phyloP scores from a whole-genome alignment of 2,888 invertebrate genomes.

The Watsonalla cultraria region DNA sequence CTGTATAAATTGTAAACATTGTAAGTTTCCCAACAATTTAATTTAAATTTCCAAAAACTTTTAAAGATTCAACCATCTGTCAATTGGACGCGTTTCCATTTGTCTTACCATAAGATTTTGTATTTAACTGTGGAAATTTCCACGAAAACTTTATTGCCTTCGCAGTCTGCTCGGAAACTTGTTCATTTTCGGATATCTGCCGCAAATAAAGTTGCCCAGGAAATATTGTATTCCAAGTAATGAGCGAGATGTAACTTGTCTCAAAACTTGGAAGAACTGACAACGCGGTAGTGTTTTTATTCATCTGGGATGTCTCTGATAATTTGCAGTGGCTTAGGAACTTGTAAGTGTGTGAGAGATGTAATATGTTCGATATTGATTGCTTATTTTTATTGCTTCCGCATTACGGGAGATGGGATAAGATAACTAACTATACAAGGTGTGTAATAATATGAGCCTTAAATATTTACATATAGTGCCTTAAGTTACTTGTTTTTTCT shows the following conservation, averaged over 20 bases:
- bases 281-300: conserved; percentile 16
- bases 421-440: background rate
- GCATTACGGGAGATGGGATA: background rate
- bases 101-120: conserved; percentile 26
- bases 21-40: background rate
- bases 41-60: background rate
- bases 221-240: conserved; percentile 49
- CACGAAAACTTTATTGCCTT: conserved; percentile 45
- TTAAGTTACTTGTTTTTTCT: no score
- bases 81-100: conserved; percentile 40
- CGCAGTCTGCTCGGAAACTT: conserved; percentile 47
- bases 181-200: conserved; percentile 41
- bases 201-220: conserved; percentile 38
- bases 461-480: background rate
- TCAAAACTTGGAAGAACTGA: conserved; percentile 16
- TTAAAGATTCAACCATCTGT: conserved; percentile 14
- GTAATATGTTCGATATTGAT: background rate
- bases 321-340: conserved; percentile 2
- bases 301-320: conserved; percentile 2
- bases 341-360: background rate
- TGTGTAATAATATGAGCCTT: background rate
- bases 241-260: conserved; percentile 23
- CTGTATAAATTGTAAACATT: background rate
- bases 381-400: background rate
- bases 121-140: conserved; percentile 42